Evolutionary conservation across 2,888 invertebrate genomes (phyloP), one percentile per base, ranked within the genome.

Genomic region (Meteorus cinctellus): DNA sequence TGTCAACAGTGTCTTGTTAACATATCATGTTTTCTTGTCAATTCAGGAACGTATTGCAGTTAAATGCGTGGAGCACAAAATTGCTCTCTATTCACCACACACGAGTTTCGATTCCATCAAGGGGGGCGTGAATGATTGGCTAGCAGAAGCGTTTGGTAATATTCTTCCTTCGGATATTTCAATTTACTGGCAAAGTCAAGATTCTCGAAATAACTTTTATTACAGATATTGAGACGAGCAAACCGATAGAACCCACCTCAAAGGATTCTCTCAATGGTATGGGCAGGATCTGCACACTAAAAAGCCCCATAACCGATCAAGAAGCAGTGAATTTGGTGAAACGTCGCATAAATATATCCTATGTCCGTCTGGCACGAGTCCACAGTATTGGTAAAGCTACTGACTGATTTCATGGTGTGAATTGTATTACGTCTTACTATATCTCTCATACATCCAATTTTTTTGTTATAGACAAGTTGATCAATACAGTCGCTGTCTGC

Each of bases 111-210:
- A 98, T 90, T 92, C 94, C 51, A 92, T 96, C 5, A 88, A 91
- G 76, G 95, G 95, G 8, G 98, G 98, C 1, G 95, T 98, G 0
- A 98, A 97, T 86, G 98, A 98, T 89, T 98, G 98, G 97, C 91
- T 98, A n/a, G 94, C 95, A 4, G 91, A 92, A 66, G 93, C 94
- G 59, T 95, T 96, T 72, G 83, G 86, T 82, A 74, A 73, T 2
- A 41, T 41, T 41, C 12, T 41, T 41, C 12, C 8, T 10, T 12
- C 8, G 6, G 12, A 12, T 41, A 41, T 41, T 41, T 12, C 12
- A 41, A 12, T 8, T 8, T 8, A 12, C 6, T 12, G 41, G 12
- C 41, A 12, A 41, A 41, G 4, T 41, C 8, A 12, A 8, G 8
- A 41, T 36, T 67, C 48, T 10, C 10, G 16, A 2, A 62, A 12